Base-by-base conservation (phyloP, 2,888 invertebrate genomes). In the Exephanes ischioxanthus region DNA sequence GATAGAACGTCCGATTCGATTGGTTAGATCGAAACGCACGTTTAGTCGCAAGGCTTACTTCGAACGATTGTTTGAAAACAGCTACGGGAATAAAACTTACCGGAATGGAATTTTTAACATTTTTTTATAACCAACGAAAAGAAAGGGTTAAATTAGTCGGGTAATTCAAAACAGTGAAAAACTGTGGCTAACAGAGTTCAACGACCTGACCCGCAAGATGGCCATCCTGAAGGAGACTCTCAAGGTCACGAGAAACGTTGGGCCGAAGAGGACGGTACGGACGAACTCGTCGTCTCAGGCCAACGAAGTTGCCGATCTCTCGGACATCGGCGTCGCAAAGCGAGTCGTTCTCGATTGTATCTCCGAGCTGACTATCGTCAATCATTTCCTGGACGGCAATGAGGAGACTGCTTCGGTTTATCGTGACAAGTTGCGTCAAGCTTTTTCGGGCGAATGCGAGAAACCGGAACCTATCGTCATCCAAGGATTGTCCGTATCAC, bases 371-470 rank as follows among this genome's bases (percentile, higher is more conserved):
- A 78, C 68, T 26, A 80, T 77, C 4, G 53, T 78, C 14, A 82
- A 86, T 78, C 67, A 87, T 77, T 87, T 83, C 78, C 67, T 87
- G 73, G 80, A 83, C 26, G 87, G 87, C 6, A 83, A 80, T 51
- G 87, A 68, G 26, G 63, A 66, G 51, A 70, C 45, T 2, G 53
- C 51, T 16, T 68, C 70, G n/a, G 45, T 66, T 70, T 83, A 77
- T 75, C 87, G 85, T 26, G 73, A 83, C 70, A 80, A 82, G 66
- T 77, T 87, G 48, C 61, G 55, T 41, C 70, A 55, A 33, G 68
- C 67, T 30, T 55, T 82, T 19, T 14, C 68, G 16, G 55, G 16
- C 11, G 83, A 75, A 70, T 55, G 16, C 41, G 80, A 16, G 0
- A 53, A 11, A 14, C 66, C 53, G 16, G 75, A 70, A 30, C 41